Evolutionary conservation across 2,797 vertebrate genomes (phyloP).

Genomic region (Otolemur crassicaudatus): DNA sequence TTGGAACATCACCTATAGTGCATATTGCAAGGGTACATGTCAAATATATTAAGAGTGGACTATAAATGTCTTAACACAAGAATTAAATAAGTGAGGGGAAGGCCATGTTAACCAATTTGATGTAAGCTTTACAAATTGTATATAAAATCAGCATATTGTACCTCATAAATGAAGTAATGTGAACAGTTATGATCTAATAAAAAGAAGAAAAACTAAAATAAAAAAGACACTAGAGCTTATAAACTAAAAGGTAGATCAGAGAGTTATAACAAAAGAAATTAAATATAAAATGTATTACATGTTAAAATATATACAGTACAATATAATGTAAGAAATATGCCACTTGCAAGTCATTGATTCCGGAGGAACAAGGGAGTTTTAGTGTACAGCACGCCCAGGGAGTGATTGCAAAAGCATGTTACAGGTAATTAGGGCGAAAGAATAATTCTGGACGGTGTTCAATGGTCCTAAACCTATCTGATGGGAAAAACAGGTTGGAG

Average conservation of each 20-base stretch:
- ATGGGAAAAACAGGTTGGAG: neutral
- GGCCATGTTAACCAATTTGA: too few relatives aligned
- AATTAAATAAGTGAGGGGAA: too few relatives aligned
- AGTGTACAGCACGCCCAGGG: neutral
- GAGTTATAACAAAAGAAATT: neutral
- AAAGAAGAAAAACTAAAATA: neutral
- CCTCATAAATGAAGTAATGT: too few relatives aligned
- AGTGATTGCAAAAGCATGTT: neutral
- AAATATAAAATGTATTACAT: neutral
- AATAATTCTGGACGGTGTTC: neutral
- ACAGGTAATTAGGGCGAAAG: neutral
- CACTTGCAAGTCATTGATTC: neutral
- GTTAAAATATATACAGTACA: neutral
- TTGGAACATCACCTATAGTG: too few relatives aligned
- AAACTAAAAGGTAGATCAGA: neutral
- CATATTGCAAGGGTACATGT: too few relatives aligned
- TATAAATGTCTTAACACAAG: too few relatives aligned
- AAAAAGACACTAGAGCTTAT: neutral
- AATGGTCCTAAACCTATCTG: neutral
- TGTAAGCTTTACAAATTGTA: too few relatives aligned
- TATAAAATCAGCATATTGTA: too few relatives aligned
- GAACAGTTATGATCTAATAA: too few relatives aligned
- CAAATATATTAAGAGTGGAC: too few relatives aligned
- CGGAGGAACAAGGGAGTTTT: neutral
- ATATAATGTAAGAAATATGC: neutral